A percentile compares a stretch with the other conserved stretches of the same genome.
Evolutionary conservation across 2,113 vertebrate species (phyloP).

Genomic region (Tachysurus vachellii): DNA sequence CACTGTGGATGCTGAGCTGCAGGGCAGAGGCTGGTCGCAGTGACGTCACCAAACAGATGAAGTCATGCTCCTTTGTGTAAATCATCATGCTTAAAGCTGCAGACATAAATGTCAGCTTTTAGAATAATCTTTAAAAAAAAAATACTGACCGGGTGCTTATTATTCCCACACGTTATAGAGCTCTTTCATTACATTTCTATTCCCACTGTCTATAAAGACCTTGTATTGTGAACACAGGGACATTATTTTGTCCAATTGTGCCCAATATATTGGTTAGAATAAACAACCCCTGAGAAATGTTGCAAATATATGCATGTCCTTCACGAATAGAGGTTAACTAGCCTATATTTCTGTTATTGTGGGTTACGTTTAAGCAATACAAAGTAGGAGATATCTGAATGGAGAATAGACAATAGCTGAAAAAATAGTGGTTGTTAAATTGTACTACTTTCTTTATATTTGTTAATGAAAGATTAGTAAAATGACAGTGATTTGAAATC

Average conservation of each 20-base stretch:
- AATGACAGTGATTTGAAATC: neutral
- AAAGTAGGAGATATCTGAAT: neutral
- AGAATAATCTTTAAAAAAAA: neutral
- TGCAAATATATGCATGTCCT: neutral
- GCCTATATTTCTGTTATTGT: neutral
- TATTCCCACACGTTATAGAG: neutral
- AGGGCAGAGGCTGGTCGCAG: constrained; percentile 25
- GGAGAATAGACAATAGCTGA: neutral
- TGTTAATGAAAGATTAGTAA: neutral
- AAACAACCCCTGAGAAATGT: neutral
- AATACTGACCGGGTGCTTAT: neutral
- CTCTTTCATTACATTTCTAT: neutral
- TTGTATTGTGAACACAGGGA: neutral
- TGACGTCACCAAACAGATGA: constrained; percentile 61
- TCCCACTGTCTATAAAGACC: neutral
- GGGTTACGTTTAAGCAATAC: neutral
- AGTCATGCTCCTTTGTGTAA: constrained; percentile 61
- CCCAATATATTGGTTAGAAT: neutral
- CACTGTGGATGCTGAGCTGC: constrained; percentile 64
- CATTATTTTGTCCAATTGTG: neutral
- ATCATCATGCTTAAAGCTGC: neutral
- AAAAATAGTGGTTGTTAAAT: neutral
- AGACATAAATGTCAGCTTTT: neutral
- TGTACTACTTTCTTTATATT: neutral
- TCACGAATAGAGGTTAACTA: neutral